phyloP scores from a whole-genome alignment of 1,140 invertebrate species.

The Homalodisca vitripennis region DNA sequence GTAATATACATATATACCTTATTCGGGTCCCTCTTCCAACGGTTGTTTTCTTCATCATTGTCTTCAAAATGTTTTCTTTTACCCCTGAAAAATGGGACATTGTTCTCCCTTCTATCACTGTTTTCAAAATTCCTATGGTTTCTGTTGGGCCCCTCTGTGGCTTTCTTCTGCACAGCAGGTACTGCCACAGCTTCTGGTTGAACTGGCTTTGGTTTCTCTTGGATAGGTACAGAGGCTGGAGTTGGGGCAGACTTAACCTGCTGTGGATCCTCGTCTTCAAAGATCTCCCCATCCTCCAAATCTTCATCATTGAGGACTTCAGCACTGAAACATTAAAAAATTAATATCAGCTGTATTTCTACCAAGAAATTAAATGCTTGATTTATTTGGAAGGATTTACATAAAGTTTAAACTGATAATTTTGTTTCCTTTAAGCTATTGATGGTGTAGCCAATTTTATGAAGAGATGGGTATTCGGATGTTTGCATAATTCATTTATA shows the following conservation, averaged over 20 bases:
- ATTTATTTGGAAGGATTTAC: not conserved
- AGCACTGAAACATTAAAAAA: slow-evolving; percentile 21
- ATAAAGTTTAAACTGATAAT: too few species aligned
- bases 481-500: too few species aligned
- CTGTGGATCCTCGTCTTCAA: slow-evolving; percentile 45
- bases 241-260: slow-evolving; percentile 29
- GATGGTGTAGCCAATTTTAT: too few species aligned
- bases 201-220: slow-evolving; percentile 11
- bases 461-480: too few species aligned
- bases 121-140: slow-evolving; percentile 2
- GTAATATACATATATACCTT: too few species aligned
- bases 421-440: too few species aligned
- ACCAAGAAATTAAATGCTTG: not conserved
- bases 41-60: slow-evolving; percentile 26
- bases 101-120: not conserved
- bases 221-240: not conserved
- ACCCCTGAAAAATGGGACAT: slow-evolving; percentile 12
- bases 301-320: slow-evolving; percentile 48
- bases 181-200: not conserved
- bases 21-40: not conserved
- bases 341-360: not conserved
- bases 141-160: not conserved
- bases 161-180: not conserved
- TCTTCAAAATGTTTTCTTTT: slow-evolving; percentile 14
- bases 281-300: slow-evolving; percentile 61